Base-by-base conservation (phyloP, 2,113 vertebrate genomes). In the Hippocampus zosterae region DNA sequence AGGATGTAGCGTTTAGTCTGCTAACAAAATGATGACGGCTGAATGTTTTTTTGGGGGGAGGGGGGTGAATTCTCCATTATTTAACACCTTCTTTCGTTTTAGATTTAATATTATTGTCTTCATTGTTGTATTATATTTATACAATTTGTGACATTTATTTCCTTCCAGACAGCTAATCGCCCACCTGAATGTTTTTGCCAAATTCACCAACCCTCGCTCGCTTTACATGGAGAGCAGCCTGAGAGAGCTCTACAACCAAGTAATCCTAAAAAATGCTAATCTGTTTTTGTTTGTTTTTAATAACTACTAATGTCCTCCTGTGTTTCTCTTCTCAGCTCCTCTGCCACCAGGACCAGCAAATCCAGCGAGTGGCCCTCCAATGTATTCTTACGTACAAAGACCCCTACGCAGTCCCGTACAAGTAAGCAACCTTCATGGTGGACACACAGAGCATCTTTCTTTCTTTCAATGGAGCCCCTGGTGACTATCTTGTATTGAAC, bases 381-480 rank as follows among this genome's bases (percentile, higher is more conserved):
- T 99, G 97, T 81, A 78, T 98, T 56, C 89, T 97, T 88, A 94
- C 95, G 0, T 99, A 98, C 82, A 98, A 94, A 71, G 94, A 98
- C 78, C 90, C 94, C 5, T 91, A 93, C 83, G 79, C 98, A 1
- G 87, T 95, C 6, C 95, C 95, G 0, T 99, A 99, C 82, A 96
- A 92, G 97, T 99, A 91, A 90, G 92, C 15, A n/a, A 25, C 4
- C 23, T n/a, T n/a, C 21, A n/a, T 18, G 52, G 52, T 10, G 52
- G 52, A 50, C 48, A 50, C 48, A 8, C 48, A 50, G 0, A 62
- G 23, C 71, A 50, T 70, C 68, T 29, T 48, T 48, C 13, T 23
- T 65, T 57, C 65, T 52, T 56, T 56, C 72, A 83, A 78, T 68
- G 72, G 68, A 44, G 8, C 62, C 75, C 72, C 68, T 85, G 87